A percentile compares a stretch with the other conserved stretches of the same genome.
Conservation (phyloP, 2,113 vertebrate species). For the Pituophis catenifer region DNA sequence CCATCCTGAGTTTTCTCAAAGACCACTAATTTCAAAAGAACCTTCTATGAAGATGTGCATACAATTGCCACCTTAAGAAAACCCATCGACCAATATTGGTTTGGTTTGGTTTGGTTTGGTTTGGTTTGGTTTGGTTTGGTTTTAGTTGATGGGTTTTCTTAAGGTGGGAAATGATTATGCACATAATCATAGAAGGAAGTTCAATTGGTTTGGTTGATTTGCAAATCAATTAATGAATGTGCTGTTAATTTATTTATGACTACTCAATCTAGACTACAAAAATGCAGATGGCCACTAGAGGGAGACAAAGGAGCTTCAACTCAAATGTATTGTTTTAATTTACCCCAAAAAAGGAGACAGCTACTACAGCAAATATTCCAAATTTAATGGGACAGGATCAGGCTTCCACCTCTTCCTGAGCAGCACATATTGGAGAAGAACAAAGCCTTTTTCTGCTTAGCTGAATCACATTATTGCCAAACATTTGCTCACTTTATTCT, state of each 20-base stretch:
- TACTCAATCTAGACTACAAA: neutral
- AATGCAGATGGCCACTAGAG: neutral
- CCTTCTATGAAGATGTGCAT: neutral
- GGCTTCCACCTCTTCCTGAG: neutral
- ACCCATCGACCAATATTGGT: too few species aligned
- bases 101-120: too few species aligned
- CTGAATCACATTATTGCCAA: constrained; percentile 19
- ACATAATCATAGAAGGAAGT: too few species aligned
- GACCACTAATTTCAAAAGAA: neutral
- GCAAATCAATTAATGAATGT: neutral
- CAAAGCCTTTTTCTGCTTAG: neutral
- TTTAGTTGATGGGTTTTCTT: too few species aligned
- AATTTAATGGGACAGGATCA: neutral
- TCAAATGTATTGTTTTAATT: neutral
- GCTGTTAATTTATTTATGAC: neutral
- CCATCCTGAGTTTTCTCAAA: neutral
- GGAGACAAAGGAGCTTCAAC: neutral
- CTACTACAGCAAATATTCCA: neutral
- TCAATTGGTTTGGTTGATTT: neutral
- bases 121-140: too few species aligned
- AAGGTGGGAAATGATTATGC: too few species aligned
- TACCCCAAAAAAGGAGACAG: neutral
- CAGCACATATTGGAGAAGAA: neutral
- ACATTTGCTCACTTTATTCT: constrained; percentile 13
- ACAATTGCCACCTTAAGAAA: neutral